Evolutionary conservation across 2,888 invertebrate genomes (phyloP).

Genomic region (Neria commutata): DNA sequence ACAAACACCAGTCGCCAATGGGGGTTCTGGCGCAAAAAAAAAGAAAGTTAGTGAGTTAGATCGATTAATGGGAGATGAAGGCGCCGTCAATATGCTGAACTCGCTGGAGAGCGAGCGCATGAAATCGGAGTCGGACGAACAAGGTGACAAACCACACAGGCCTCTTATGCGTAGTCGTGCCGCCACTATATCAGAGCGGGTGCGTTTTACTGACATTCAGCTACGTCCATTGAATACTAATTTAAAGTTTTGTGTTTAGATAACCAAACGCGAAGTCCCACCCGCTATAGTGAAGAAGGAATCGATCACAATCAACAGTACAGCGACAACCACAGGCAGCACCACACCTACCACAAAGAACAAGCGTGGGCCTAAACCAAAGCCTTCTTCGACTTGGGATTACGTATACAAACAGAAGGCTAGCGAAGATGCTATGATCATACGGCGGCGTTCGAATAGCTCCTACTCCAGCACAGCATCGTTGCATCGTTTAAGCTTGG

Average conservation of each 20-base stretch:
- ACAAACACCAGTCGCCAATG: slow-evolving; percentile 47
- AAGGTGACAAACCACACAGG: slow-evolving; percentile 36
- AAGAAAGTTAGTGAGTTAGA: slow-evolving; percentile 75
- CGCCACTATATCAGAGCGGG: slow-evolving; percentile 46
- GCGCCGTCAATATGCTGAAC: slow-evolving; percentile 84
- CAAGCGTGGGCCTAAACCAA: slow-evolving; percentile 35
- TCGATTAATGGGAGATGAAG: slow-evolving; percentile 80
- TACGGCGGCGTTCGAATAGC: slow-evolving; percentile 82
- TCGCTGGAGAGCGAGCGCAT: slow-evolving; percentile 68
- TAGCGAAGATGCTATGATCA: slow-evolving; percentile 79
- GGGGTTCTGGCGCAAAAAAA: slow-evolving; percentile 50
- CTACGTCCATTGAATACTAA: neutral
- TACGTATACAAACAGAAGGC: slow-evolving; percentile 68
- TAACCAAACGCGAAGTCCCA: slow-evolving; percentile 22
- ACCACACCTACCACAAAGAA: slow-evolving; percentile 22
- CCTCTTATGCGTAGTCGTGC: slow-evolving; percentile 55
- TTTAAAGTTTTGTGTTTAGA: slow-evolving; percentile 9
- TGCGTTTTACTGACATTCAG: slow-evolving; percentile 24
- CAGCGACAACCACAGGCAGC: slow-evolving; percentile 2
- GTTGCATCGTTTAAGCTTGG: slow-evolving; percentile 68
- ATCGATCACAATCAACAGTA: too few species aligned
- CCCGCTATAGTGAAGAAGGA: slow-evolving; percentile 36
- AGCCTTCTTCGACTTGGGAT: slow-evolving; percentile 63
- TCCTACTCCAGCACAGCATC: slow-evolving; percentile 78
- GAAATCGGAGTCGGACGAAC: slow-evolving; percentile 32